phyloP scores from a whole-genome alignment of 2,797 vertebrate genomes.

The Crenuchus spilurus region DNA sequence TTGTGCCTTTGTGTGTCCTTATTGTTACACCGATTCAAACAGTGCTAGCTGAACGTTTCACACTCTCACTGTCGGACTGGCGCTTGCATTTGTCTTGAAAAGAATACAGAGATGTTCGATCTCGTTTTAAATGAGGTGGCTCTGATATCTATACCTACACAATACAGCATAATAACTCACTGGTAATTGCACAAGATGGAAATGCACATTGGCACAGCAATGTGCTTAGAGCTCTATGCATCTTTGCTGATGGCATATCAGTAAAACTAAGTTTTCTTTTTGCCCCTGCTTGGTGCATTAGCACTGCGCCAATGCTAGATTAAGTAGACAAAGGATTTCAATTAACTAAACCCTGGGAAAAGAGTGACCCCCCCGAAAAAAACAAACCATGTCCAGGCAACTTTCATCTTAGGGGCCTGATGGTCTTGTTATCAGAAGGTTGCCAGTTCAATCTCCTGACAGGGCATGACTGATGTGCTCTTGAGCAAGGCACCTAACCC shows the following conservation, averaged over 20 bases:
- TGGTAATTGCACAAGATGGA: slow-evolving; percentile 17
- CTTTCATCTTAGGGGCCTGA: too few species aligned
- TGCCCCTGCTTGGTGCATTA: neutral
- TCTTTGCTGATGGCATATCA: neutral
- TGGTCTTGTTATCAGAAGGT: too few species aligned
- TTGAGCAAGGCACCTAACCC: too few species aligned
- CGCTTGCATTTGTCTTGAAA: slow-evolving; percentile 18
- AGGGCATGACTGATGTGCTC: too few species aligned
- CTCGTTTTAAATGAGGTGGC: slow-evolving; percentile 24
- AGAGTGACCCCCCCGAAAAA: neutral
- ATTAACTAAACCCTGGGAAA: neutral
- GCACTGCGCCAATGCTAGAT: neutral
- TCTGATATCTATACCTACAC: slow-evolving; percentile 20
- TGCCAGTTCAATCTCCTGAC: too few species aligned
- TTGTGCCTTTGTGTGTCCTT: slow-evolving; percentile 38
- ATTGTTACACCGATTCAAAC: slow-evolving; percentile 28
- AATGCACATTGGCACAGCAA: neutral
- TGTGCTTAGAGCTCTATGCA: neutral
- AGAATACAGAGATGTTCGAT: slow-evolving; percentile 34
- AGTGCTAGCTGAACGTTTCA: slow-evolving; percentile 14
- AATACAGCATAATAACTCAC: slow-evolving; percentile 18
- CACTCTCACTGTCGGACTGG: slow-evolving; percentile 1
- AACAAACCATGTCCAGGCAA: too few species aligned
- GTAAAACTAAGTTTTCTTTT: neutral
- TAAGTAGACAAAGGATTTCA: neutral